These are phyloP conservation scores for Paraplagusia blochii DNA, from an alignment of 2,113 vertebrate species.

Conservation along the genomic window DNA sequence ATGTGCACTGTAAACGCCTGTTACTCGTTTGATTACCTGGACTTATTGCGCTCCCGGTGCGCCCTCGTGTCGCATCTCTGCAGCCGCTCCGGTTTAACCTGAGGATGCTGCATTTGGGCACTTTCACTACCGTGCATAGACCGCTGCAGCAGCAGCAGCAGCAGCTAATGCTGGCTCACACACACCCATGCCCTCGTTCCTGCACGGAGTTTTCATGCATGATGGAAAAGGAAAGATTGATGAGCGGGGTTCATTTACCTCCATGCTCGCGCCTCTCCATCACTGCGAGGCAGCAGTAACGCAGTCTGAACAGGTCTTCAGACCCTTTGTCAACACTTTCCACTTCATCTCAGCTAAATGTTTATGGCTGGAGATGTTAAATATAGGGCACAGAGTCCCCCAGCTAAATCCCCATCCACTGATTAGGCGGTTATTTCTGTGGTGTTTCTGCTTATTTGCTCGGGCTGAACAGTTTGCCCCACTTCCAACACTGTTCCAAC, in stretches of 20 bases:
- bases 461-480: too few species aligned
- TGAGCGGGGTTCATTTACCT: constrained; percentile 5
- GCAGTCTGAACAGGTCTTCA: constrained; percentile 15
- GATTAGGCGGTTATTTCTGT: too few species aligned
- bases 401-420: too few species aligned
- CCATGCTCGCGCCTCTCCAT: constrained; percentile 34
- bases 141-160: background rate
- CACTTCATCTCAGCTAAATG: constrained; percentile 9
- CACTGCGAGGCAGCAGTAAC: constrained; percentile 38
- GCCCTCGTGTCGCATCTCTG: constrained; percentile 11
- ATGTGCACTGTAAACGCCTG: background rate
- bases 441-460: too few species aligned
- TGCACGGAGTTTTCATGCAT: background rate
- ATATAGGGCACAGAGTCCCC: constrained; percentile 45
- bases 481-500: too few species aligned
- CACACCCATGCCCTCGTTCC: background rate
- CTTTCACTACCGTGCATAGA: constrained; percentile 33
- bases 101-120: constrained; percentile 41
- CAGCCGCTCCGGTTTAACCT: constrained; percentile 33
- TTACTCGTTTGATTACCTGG: background rate
- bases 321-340: constrained; percentile 27
- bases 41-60: constrained; percentile 8
- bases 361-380: constrained; percentile 37
- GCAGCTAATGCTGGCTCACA: background rate
- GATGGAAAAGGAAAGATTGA: background rate